Base-by-base conservation (phyloP, 2,888 invertebrate genomes). In the Acanthopleura granulata region DNA sequence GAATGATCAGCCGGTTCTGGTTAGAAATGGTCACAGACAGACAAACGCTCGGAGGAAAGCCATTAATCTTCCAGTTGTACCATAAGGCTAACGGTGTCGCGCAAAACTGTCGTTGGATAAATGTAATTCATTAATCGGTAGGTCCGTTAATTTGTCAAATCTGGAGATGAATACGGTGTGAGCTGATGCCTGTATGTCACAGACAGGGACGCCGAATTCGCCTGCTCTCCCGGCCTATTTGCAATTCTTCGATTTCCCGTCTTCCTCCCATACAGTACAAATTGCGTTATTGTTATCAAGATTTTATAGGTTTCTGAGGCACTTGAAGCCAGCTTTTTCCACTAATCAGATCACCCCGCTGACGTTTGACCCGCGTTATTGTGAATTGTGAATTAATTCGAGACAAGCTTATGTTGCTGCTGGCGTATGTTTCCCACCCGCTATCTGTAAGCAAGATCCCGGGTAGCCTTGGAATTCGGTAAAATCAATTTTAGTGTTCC, bases 241-340 rank as follows among this genome's bases (percentile, higher is more conserved):
- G 57, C 57, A 57, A 57, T 57, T n/a, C 57, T 18, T 57, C 57
- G 57, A 57, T 57, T 57, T 57, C 22, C 57, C 22, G 57, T 57
- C 57, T n/a, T n/a, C 22, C 57, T 57, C 4, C n/a, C 22, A 22
- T 57, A 57, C 18, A n/a, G 6, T 57, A 18, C 22, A 57, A 57
- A 57, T 57, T 57, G n/a, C 22, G 57, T 57, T 57, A 57, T 57
- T 57, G 57, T 57, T 57, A 57, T 57, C 57, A 57, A n/a, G 57
- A 57, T 57, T 57, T 57, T 57, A 57, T 22, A 22, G 22, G 57
- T 22, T 57, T 57, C 57, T 12, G 18, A n/a, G 57, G 22, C 57
- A 22, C 22, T 57, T 22, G 22, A 57, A 57, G 57, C 57, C 18
- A 57, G 22, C 57, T 57, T 57, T 57, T 57, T 57, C 6, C 57